Conservation (phyloP, 2,797 vertebrate species). For the Chelon labrosus region DNA sequence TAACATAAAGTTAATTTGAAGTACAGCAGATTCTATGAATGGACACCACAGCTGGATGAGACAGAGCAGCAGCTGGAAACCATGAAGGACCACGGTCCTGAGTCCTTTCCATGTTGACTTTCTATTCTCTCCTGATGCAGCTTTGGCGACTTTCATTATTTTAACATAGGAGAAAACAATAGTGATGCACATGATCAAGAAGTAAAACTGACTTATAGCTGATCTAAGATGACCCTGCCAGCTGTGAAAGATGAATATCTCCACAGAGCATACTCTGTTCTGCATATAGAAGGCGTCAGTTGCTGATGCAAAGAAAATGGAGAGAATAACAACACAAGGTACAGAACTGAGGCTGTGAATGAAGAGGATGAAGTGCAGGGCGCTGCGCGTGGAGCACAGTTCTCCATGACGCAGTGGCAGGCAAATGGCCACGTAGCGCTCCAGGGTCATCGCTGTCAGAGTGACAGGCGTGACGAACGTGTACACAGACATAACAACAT, state of each 20-base stretch:
- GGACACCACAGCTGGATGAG: conserved; percentile 64
- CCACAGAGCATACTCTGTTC: conserved; percentile 1
- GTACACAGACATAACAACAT: not conserved
- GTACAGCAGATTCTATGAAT: conserved; percentile 48
- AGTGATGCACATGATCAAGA: conserved; percentile 54
- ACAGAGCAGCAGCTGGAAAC: conserved; percentile 68
- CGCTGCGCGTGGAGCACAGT: conserved; percentile 46
- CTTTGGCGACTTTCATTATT: conserved; percentile 65
- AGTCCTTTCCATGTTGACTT: conserved; percentile 7
- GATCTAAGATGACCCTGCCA: conserved; percentile 58
- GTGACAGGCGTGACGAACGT: conserved; percentile 64
- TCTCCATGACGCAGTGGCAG: conserved; percentile 72
- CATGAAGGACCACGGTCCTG: conserved; percentile 67
- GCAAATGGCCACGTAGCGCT: conserved; percentile 78
- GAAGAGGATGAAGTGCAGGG: conserved; percentile 43
- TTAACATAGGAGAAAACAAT: conserved; percentile 66
- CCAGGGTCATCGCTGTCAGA: conserved; percentile 76
- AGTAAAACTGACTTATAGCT: conserved; percentile 45
- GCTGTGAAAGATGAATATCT: conserved; percentile 22
- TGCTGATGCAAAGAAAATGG: conserved; percentile 29
- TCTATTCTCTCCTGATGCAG: conserved; percentile 5
- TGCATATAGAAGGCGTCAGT: not conserved
- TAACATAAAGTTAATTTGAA: conserved; percentile 12
- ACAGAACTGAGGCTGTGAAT: conserved; percentile 64
- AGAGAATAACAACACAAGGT: conserved; percentile 25